Evolutionary conservation across 2,113 vertebrate genomes (phyloP).

Genomic region (cattle (Bos taurus)): ARS-UCD2.0 NC_037336.1:69621501-69622000

Average conservation of each 20-base stretch:
- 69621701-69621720: conserved; percentile 76
- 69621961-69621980: not conserved
- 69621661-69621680: not conserved
- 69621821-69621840: conserved; percentile 82
- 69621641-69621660: not conserved
- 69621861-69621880: not conserved
- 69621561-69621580: not conserved
- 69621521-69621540: not conserved
- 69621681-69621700: not conserved
- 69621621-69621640: not conserved
- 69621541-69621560: not conserved
- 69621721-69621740: conserved; percentile 83
- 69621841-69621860: not conserved
- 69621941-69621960: not conserved
- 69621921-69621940: not conserved
- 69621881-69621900: not conserved
- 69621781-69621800: conserved; percentile 81
- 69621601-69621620: not conserved
- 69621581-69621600: not conserved
- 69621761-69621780: conserved; percentile 83
- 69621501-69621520: not conserved
- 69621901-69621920: not conserved
- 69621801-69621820: conserved; percentile 86
- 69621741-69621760: conserved; percentile 82
- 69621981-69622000: not conserved